Evolutionary conservation across 2,888 invertebrate genomes (phyloP), one percentile per base, ranked within the genome.

Genomic region (Lasioglossum vierecki): DNA sequence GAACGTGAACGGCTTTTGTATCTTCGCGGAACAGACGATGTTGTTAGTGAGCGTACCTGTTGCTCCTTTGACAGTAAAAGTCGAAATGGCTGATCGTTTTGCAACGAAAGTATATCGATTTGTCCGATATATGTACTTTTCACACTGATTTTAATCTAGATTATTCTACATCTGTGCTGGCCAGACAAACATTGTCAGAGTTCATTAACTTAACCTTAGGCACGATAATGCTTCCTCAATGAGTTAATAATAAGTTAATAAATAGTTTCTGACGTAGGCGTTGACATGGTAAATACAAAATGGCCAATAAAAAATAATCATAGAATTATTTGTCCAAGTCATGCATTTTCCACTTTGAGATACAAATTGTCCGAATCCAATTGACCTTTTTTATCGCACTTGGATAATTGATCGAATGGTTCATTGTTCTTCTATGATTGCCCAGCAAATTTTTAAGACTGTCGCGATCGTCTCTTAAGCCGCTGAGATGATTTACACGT

Each of bases 31-130:
- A 35, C 73, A 53, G 22, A 60, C 41, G 76, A 83, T 76, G 79
- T 79, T 74, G 46, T 84, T 79, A 76, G 68, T 41, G 73, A 44
- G 66, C 57, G 66, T 39, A 83, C 83, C 79, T 85, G 85, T 83
- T 85, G 84, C 79, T 72, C 11, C 49, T 41, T 76, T 46, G 76
- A 22, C 53, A 5, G 30, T 60, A 41, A 71, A 35, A 18, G 26
- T 60, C 30, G 26, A 73, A 76, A 60, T 39, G 46, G 26, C 22
- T 49, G 80, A 46, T 8, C 39, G 15, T 44, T 18, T n/a, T 9
- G n/a, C 26, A 35, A 44, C n/a, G 53, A 9, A 44, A 41, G 13
- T 26, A 1, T 60, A 15, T 26, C 2, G 63, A 63, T 63, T 5
- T 30, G 30, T 63, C 30, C 6, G 30, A 63, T 30, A 15, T 1